A percentile compares a stretch with the other conserved stretches of the same genome.
phyloP scores from a whole-genome alignment of 2,888 invertebrate species.

The Cloeon dipterum region DNA sequence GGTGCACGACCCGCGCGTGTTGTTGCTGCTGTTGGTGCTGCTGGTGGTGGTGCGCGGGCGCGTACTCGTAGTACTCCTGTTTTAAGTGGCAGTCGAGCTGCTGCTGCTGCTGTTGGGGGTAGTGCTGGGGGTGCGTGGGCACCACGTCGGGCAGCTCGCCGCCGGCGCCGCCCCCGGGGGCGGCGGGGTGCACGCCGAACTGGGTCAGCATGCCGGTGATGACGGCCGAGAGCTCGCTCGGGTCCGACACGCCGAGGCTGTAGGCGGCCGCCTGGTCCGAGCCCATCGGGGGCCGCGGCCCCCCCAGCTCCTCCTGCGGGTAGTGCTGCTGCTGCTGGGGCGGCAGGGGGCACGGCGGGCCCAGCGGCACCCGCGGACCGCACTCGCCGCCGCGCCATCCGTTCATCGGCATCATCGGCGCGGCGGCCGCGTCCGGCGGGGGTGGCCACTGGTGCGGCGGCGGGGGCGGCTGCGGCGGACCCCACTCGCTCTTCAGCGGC shows the following conservation, averaged over 20 bases:
- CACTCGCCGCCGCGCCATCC: neutral
- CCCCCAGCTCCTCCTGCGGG: neutral
- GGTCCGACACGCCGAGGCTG: conserved; percentile 11
- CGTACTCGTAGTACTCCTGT: no score
- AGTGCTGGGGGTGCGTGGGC: neutral
- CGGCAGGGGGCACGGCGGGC: neutral
- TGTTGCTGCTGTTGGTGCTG: no score
- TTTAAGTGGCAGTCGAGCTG: no score
- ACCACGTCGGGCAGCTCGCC: neutral
- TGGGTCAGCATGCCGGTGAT: conserved; percentile 12
- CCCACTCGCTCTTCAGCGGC: no score
- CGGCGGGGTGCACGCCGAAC: conserved; percentile 10
- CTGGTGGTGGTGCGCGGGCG: no score
- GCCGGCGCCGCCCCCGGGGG: neutral
- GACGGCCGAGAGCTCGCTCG: conserved; percentile 13
- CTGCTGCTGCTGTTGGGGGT: no score
- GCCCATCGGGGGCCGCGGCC: no score
- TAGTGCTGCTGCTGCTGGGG: neutral
- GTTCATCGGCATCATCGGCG: no score
- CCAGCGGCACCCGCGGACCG: neutral
- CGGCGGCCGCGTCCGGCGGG: no score
- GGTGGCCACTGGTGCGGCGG: no score
- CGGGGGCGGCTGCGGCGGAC: no score
- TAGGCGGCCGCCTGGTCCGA: neutral
- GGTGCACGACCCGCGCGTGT: no score